Conservation (phyloP, 2,888 invertebrate genomes). For the Alloscopus bannaensis region DNA sequence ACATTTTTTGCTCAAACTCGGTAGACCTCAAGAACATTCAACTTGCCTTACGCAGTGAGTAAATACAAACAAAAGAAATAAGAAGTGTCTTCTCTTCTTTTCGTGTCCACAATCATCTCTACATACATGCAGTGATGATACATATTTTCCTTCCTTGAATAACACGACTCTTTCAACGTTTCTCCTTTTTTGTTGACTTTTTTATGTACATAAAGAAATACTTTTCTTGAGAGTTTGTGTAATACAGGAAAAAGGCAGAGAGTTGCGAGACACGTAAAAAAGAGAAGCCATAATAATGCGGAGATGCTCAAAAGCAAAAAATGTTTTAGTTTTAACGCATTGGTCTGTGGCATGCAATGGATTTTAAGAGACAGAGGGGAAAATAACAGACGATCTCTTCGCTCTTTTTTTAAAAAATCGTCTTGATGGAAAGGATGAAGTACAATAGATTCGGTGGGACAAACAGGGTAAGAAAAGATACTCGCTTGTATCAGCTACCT, state of each 20-base stretch:
- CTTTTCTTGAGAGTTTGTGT: not conserved
- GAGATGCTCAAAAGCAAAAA: not conserved
- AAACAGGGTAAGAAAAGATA: conserved; percentile 34
- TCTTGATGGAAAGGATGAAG: no score
- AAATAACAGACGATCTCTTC: no score
- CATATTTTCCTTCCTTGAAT: conserved; percentile 12
- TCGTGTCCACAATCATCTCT: conserved; percentile 3
- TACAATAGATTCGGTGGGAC: no score
- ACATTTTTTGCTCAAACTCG: conserved; percentile 8
- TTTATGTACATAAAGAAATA: conserved; percentile 36
- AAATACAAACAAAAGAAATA: conserved; percentile 56
- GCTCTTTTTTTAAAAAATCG: not conserved
- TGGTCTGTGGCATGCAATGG: no score
- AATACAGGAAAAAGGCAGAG: conserved; percentile 40
- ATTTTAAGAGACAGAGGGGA: no score
- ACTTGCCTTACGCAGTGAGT: conserved; percentile 46
- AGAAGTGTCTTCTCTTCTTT: conserved; percentile 40
- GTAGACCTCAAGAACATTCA: conserved; percentile 29
- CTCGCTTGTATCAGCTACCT: conserved; percentile 44
- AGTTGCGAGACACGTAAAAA: conserved; percentile 18
- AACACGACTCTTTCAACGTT: not conserved
- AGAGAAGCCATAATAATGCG: conserved; percentile 21
- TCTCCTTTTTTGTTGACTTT: conserved; percentile 29
- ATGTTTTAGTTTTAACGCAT: no score
- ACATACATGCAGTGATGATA: not conserved